Conservation (phyloP, 1,140 invertebrate species). For the Papilio polyxenes region DNA sequence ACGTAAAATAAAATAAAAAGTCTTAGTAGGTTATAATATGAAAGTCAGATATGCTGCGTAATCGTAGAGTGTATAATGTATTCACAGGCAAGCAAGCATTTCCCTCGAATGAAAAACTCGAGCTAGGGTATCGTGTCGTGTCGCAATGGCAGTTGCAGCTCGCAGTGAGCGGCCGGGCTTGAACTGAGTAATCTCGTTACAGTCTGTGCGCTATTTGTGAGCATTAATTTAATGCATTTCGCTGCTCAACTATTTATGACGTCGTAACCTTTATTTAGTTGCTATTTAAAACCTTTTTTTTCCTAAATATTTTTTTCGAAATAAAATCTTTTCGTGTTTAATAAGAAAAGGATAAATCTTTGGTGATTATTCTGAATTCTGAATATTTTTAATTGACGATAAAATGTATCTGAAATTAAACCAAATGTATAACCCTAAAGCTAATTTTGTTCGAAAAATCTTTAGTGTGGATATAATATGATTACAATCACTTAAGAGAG, state of each 20-base stretch:
- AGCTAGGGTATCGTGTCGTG: neutral
- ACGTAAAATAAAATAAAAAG: neutral
- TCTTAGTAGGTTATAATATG: neutral
- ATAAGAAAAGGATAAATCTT: neutral
- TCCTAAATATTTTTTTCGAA: too few species aligned
- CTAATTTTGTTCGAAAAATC: neutral
- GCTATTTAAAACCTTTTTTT: neutral
- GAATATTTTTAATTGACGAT: neutral
- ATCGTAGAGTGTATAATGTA: constrained; percentile 8
- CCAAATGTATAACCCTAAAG: neutral
- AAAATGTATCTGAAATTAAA: neutral
- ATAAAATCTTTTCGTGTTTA: neutral
- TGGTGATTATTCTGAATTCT: neutral
- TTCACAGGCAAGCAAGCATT: constrained; percentile 23
- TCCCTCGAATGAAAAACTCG: constrained; percentile 29
- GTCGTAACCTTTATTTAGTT: neutral
- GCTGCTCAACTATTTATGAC: neutral
- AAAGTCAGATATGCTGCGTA: constrained; percentile 13
- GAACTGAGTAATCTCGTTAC: constrained; percentile 32
- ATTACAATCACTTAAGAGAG: neutral
- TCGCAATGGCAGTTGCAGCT: neutral
- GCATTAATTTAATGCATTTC: constrained; percentile 4
- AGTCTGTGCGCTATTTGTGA: constrained; percentile 19
- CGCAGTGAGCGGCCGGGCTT: neutral
- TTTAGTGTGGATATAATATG: neutral